Evolutionary conservation across 2,113 vertebrate species (phyloP).

Genomic region (Callaeas wilsoni): DNA sequence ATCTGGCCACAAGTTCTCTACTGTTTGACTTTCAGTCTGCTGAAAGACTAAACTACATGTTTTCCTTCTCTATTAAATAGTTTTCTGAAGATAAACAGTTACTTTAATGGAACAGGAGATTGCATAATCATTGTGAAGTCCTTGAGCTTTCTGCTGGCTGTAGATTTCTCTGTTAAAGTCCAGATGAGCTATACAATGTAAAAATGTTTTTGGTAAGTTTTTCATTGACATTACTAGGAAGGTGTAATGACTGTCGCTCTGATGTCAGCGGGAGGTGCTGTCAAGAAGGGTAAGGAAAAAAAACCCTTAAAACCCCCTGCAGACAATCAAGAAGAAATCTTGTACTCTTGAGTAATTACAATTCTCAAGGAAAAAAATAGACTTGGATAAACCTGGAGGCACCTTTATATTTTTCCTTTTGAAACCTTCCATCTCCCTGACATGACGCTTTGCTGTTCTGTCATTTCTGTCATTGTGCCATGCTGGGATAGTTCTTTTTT

Average conservation of each 20-base stretch:
- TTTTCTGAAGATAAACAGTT: conserved; percentile 8
- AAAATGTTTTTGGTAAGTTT: conserved; percentile 26
- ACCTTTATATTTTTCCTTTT: conserved; percentile 42
- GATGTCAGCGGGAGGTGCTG: conserved; percentile 56
- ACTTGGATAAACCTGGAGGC: conserved; percentile 16
- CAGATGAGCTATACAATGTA: conserved; percentile 4
- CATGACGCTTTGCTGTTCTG: neutral
- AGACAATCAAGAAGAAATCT: conserved; percentile 24
- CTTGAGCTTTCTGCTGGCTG: conserved; percentile 11
- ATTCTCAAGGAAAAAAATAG: conserved; percentile 28
- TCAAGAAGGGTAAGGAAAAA: conserved; percentile 7
- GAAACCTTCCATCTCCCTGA: conserved; percentile 36
- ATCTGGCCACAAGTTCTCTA: neutral
- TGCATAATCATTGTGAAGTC: neutral
- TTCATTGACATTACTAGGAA: conserved; percentile 55
- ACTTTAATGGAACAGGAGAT: neutral
- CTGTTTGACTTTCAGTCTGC: neutral
- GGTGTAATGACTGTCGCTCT: conserved; percentile 38
- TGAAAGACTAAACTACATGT: neutral
- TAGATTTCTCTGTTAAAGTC: conserved; percentile 16
- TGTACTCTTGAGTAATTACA: conserved; percentile 38
- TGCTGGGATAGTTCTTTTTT: neutral
- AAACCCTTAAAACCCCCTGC: neutral
- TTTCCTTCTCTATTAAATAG: neutral
- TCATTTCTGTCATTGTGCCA: conserved; percentile 17